Evolutionary conservation across 2,113 vertebrate genomes (phyloP).

Genomic region (Gallinago media): DNA sequence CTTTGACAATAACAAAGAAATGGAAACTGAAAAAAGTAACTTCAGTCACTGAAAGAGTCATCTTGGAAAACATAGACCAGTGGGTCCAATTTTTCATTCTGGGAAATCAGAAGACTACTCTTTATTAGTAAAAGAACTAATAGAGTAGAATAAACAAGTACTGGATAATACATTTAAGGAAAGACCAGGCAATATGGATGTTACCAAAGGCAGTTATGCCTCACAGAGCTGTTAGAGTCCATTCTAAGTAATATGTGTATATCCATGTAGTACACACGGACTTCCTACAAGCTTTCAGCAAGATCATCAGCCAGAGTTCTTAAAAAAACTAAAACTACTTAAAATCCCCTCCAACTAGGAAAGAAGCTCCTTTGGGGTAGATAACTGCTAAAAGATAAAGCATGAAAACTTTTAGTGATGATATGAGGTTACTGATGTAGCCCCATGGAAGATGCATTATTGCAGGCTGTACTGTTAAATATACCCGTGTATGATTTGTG

Average conservation of each 20-base stretch:
- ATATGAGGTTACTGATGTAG: neutral
- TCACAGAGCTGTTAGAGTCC: neutral
- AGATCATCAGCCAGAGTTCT: neutral
- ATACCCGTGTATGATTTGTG: neutral
- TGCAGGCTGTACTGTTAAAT: neutral
- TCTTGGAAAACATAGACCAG: neutral
- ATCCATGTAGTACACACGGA: neutral
- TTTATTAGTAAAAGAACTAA: neutral
- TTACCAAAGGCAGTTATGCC: neutral
- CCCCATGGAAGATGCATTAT: neutral
- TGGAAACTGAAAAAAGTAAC: neutral
- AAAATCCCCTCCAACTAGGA: neutral
- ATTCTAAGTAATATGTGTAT: neutral
- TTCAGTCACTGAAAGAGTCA: neutral
- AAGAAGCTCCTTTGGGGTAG: neutral
- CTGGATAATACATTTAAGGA: neutral
- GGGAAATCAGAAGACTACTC: neutral
- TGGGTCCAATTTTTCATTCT: neutral
- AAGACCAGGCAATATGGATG: neutral
- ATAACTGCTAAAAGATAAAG: neutral
- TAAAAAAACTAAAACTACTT: neutral
- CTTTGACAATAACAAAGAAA: neutral
- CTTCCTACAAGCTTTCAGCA: neutral
- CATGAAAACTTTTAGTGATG: neutral
- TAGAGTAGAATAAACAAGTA: neutral